Percentiles rank a stretch among this genome's conserved stretches.
Conservation (phyloP, 2,113 vertebrate species). For the Bufo bufo region DNA sequence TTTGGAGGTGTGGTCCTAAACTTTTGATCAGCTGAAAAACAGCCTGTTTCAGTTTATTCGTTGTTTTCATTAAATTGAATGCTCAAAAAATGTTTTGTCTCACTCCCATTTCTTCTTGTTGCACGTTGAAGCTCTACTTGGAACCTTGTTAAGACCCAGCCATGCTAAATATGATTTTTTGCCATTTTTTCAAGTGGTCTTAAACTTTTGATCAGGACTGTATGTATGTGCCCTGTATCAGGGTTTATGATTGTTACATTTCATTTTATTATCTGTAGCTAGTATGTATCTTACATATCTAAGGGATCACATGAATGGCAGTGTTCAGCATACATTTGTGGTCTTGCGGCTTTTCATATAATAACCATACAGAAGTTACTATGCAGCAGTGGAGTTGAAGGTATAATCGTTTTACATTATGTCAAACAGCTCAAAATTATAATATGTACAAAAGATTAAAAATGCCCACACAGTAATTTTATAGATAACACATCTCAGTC, state of each 20-base stretch:
- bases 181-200: no score
- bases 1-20: no score
- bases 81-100: no score
- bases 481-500: background rate
- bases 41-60: no score
- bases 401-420: background rate
- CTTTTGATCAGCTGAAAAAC: no score
- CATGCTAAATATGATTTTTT: no score
- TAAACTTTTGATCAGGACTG: no score
- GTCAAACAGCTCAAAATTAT: background rate
- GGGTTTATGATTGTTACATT: background rate
- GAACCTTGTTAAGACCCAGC: no score
- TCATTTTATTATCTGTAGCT: background rate
- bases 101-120: no score
- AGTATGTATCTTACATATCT: no score
- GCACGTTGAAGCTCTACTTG: no score
- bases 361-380: background rate
- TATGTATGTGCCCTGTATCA: background rate
- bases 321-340: background rate
- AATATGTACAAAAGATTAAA: background rate
- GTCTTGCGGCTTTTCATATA: background rate
- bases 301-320: background rate
- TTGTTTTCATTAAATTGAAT: no score
- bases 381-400: background rate
- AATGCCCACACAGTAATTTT: background rate